These are phyloP conservation scores for Phoxinus dragarum DNA, from an alignment of 2,797 vertebrate species.

Conservation along the genomic window DNA sequence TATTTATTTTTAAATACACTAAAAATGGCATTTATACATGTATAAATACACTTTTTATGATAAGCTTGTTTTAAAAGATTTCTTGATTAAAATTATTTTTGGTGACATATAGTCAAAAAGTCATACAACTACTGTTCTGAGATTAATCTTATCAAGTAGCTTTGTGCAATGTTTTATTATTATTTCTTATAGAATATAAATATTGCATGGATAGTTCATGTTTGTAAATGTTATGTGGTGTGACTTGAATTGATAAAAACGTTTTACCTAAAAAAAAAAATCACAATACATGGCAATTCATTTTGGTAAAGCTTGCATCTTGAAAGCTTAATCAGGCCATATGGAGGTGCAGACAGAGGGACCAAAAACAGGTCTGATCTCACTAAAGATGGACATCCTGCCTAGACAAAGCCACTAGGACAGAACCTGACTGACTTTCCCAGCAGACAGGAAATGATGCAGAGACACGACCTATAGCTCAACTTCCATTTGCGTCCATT, in stretches of 20 bases:
- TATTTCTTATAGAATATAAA: not conserved
- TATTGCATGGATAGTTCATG: not conserved
- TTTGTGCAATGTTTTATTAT: not conserved
- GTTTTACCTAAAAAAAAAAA: too few species aligned
- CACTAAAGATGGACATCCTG: conserved; percentile 49
- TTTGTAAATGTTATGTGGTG: too few species aligned
- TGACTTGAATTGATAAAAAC: too few species aligned
- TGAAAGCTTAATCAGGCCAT: not conserved
- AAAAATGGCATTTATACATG: not conserved
- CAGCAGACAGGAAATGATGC: conserved; percentile 65
- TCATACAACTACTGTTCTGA: not conserved
- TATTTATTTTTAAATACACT: not conserved
- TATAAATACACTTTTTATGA: not conserved
- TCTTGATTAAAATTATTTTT: not conserved
- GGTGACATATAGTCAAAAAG: not conserved
- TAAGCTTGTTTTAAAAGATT: not conserved
- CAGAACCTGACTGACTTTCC: conserved; percentile 72
- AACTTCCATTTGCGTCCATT: conserved; percentile 54
- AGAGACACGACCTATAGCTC: conserved; percentile 66
- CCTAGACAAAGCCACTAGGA: conserved; percentile 62
- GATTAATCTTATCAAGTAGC: not conserved
- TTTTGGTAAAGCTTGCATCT: not conserved
- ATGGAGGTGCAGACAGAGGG: not conserved
- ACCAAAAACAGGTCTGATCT: conserved; percentile 56
- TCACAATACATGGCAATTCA: too few species aligned